A percentile compares a stretch with the other conserved stretches of the same genome.
These are phyloP conservation scores for Myrmecobius fasciatus DNA, from an alignment of 2,113 vertebrate genomes.

Conservation along the genomic window DNA sequence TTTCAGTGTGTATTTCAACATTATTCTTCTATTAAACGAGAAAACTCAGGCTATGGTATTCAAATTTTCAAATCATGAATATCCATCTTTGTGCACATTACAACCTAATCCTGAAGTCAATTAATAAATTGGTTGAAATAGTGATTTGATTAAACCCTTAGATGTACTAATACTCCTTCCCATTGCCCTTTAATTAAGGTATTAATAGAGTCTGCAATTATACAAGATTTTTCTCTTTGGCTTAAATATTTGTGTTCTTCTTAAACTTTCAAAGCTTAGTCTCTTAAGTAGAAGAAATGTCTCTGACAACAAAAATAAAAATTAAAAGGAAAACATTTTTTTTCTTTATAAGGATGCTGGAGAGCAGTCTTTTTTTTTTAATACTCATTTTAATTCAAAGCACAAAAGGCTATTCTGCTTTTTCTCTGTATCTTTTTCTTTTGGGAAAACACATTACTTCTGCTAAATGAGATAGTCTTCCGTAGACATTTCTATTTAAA, in stretches of 20 bases:
- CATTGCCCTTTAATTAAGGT: slow-evolving; percentile 80
- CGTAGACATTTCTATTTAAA: slow-evolving; percentile 59
- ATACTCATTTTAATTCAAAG: slow-evolving; percentile 62
- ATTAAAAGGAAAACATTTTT: background rate
- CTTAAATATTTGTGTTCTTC: slow-evolving; percentile 72
- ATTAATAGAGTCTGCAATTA: slow-evolving; percentile 74
- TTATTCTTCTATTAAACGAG: slow-evolving; percentile 47
- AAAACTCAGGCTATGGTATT: slow-evolving; percentile 13
- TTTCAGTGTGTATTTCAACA: slow-evolving; percentile 11
- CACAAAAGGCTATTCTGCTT: slow-evolving; percentile 53
- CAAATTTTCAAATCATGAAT: slow-evolving; percentile 65
- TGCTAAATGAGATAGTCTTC: slow-evolving; percentile 50
- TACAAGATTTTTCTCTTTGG: slow-evolving; percentile 66
- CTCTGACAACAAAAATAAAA: slow-evolving; percentile 68
- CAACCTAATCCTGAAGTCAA: slow-evolving; percentile 74
- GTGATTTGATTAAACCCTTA: slow-evolving; percentile 78
- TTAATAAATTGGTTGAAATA: slow-evolving; percentile 80
- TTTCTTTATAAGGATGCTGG: slow-evolving; percentile 52
- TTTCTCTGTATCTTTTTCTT: slow-evolving; percentile 27
- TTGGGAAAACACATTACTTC: slow-evolving; percentile 48
- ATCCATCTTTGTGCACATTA: slow-evolving; percentile 67
- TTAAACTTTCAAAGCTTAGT: slow-evolving; percentile 67
- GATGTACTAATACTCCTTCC: slow-evolving; percentile 72
- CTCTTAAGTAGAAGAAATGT: background rate
- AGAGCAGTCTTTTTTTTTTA: slow-evolving; percentile 41